Base-by-base conservation (phyloP, 2,113 vertebrate genomes). In the Malurus elegans region DNA sequence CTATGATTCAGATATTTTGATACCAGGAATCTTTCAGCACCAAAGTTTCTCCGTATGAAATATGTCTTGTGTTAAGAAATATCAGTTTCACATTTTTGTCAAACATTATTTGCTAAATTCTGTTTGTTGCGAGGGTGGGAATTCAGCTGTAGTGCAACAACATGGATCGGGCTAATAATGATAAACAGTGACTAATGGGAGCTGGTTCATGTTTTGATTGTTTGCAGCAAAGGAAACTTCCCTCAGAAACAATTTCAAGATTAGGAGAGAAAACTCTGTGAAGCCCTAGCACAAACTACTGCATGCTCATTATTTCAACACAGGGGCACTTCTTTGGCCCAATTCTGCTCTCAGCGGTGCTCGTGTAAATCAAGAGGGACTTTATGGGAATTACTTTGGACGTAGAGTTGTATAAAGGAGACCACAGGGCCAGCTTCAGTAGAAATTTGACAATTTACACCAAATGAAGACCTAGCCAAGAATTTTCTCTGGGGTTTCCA, bases 21-120 rank as follows among this genome's bases (percentile, higher is more conserved):
- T 93, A 92, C 81, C 42, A 83, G 94, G 69, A 57, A 81, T 82
- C 95, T 97, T 96, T 95, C 93, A 34, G 64, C 51, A 20, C 94
- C 69, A 93, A 94, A 96, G 92, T 96, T 95, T 87, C 89, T 95
- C 96, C 94, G 44, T 79, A 71, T 54, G 94, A 95, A 96, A 92
- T 97, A 95, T 96, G 98, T 96, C 97, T 95, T 80, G 51, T 48
- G 80, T 97, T 98, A 97, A 97, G 97, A 97, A 97, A 97, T 97
- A 97, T 95, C 95, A 58, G 95, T 85, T 95, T 96, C 95, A 58
- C 95, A 66, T 97, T 97, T 97, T 97, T 94, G 97, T 98, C 97
- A 97, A 94, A 84, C 94, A 81, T 65, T 95, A 96, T 96, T 97
- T 97, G 97, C 93, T 97, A 92, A 83, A 86, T 88, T 93, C 86